Percentiles rank a stretch among this genome's conserved stretches.
Conservation (phyloP, 2,888 invertebrate species). For the Entomobrya multifasciata region DNA sequence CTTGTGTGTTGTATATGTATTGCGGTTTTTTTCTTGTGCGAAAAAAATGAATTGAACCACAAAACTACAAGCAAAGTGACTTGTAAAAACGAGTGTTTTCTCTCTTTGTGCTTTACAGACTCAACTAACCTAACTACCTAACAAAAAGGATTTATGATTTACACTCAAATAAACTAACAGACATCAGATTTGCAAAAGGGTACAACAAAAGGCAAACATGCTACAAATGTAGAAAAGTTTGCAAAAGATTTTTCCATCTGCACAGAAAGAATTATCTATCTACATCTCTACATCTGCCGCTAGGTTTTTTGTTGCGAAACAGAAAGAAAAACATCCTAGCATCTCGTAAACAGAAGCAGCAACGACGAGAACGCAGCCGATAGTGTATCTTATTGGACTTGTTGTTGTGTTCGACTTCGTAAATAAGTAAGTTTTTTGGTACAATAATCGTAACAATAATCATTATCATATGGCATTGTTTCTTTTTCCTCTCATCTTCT, state of each 20-base stretch:
- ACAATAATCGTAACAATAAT: constrained; percentile 39
- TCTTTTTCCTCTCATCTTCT: neutral
- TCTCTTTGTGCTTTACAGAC: too few species aligned
- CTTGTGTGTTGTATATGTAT: neutral
- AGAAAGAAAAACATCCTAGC: too few species aligned
- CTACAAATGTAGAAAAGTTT: constrained; percentile 9
- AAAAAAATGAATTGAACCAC: constrained; percentile 31
- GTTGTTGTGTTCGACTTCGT: neutral
- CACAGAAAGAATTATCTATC: too few species aligned
- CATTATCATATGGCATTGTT: constrained; percentile 22
- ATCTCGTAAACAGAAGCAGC: too few species aligned
- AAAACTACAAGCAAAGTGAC: constrained; percentile 44
- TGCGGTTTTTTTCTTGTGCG: neutral
- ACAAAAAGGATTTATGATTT: constrained; percentile 5
- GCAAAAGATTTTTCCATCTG: constrained; percentile 12
- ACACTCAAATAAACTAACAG: neutral
- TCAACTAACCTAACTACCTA: neutral
- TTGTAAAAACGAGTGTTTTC: constrained; percentile 18
- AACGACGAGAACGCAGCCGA: too few species aligned
- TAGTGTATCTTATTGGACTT: constrained; percentile 16
- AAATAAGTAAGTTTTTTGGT: constrained; percentile 6
- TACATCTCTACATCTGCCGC: too few species aligned
- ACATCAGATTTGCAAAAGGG: neutral
- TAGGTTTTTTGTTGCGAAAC: too few species aligned
- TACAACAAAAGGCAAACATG: neutral